phyloP scores from a whole-genome alignment of 2,113 vertebrate genomes.

The Sinocyclocheilus grahami region DNA sequence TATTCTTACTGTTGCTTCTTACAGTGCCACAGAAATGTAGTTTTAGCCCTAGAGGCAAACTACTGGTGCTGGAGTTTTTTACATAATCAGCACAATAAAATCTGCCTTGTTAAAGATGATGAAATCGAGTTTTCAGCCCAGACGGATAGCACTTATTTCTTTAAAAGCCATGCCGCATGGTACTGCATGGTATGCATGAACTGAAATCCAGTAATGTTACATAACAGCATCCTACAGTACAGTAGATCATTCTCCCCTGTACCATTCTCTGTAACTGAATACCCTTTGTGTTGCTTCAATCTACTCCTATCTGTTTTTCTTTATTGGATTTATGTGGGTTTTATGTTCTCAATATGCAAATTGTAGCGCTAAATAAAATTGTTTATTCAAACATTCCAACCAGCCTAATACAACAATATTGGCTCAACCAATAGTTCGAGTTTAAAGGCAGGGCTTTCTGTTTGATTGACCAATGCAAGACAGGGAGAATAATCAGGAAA shows the following conservation, averaged over 20 bases:
- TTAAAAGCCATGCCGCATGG: background rate
- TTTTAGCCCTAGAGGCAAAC: constrained; percentile 20
- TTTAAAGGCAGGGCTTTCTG: background rate
- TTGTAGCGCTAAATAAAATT: background rate
- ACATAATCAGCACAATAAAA: constrained; percentile 46
- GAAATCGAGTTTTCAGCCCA: background rate
- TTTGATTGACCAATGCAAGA: background rate
- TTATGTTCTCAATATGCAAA: background rate
- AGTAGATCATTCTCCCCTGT: background rate
- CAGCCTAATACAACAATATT: background rate
- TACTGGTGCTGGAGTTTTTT: background rate
- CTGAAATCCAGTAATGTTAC: background rate
- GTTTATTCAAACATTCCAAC: background rate
- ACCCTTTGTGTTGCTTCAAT: background rate
- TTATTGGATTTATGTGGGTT: constrained; percentile 2
- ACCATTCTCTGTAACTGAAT: background rate
- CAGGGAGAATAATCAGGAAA: too few relatives aligned
- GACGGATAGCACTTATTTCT: background rate
- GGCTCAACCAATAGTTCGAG: background rate
- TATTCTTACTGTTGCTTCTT: background rate
- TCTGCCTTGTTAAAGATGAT: constrained; percentile 43
- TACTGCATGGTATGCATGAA: background rate
- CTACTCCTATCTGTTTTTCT: background rate
- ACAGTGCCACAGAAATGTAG: background rate
- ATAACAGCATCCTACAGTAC: background rate